These are phyloP conservation scores for Triplophysa bombifrons DNA, from an alignment of 2,797 vertebrate species.

Conservation along the genomic window DNA sequence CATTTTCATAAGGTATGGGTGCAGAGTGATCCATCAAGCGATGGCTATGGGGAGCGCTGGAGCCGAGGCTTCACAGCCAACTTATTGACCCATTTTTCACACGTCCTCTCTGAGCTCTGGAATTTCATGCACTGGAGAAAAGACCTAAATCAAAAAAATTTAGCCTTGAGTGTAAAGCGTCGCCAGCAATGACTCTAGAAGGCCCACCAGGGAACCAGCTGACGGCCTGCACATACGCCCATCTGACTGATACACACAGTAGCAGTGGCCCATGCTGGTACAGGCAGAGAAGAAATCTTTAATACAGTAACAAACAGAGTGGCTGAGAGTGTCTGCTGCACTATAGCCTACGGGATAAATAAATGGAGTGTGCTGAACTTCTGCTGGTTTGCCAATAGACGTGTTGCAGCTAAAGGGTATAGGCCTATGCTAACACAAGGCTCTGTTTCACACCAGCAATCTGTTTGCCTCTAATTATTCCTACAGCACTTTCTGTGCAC, in stretches of 20 bases:
- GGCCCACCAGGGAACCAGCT: slow-evolving; percentile 12
- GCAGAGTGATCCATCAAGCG: slow-evolving; percentile 21
- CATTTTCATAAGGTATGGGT: slow-evolving; percentile 46
- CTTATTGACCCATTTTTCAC: slow-evolving; percentile 53
- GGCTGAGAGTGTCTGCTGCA: slow-evolving; percentile 33
- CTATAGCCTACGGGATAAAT: slow-evolving; percentile 44
- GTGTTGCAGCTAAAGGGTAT: slow-evolving; percentile 40
- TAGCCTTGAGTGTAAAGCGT: slow-evolving; percentile 45
- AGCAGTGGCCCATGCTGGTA: neutral
- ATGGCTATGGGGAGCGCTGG: slow-evolving; percentile 31
- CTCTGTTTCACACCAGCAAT: slow-evolving; percentile 8
- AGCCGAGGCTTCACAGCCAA: slow-evolving; percentile 58
- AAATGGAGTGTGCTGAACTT: slow-evolving; percentile 58
- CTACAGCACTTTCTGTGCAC: slow-evolving; percentile 22
- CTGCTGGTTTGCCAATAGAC: slow-evolving; percentile 41
- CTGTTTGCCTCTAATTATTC: slow-evolving; percentile 58
- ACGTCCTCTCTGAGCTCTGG: slow-evolving; percentile 39
- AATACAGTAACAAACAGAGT: slow-evolving; percentile 15
- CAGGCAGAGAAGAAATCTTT: neutral
- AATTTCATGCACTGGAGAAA: slow-evolving; percentile 31
- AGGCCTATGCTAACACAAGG: slow-evolving; percentile 30
- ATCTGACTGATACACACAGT: slow-evolving; percentile 13
- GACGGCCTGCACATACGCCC: neutral
- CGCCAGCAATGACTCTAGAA: slow-evolving; percentile 38
- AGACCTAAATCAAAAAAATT: slow-evolving; percentile 52